Evolutionary conservation across 2,113 vertebrate genomes (phyloP).

Genomic region (Antigone vipio): DNA sequence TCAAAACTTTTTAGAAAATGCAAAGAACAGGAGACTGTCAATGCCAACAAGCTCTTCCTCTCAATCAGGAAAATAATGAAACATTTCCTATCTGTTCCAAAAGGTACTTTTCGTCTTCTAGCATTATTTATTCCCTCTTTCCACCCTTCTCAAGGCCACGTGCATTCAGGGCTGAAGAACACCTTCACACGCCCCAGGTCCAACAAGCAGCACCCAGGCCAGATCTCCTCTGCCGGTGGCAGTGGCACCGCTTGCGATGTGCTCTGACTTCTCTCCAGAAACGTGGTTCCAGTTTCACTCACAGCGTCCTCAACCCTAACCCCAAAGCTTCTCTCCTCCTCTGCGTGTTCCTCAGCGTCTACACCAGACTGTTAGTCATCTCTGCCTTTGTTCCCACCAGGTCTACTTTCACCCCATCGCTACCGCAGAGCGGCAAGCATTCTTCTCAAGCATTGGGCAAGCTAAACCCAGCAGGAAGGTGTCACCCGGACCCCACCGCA

Average conservation of each 20-base stretch:
- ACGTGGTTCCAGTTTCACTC: background rate
- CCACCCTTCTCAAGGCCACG: background rate
- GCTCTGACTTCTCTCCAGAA: background rate
- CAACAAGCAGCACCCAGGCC: accelerated
- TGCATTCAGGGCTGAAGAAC: too few relatives aligned
- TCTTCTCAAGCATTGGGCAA: accelerated
- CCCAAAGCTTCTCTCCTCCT: background rate
- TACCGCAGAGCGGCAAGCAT: accelerated
- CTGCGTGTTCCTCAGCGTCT: background rate
- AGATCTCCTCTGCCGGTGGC: accelerated
- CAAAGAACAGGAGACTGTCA: background rate
- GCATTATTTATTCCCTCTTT: background rate
- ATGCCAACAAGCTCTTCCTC: background rate
- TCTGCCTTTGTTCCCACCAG: background rate
- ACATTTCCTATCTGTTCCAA: background rate
- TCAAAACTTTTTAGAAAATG: background rate
- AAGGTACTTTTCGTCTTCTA: background rate
- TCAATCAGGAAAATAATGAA: background rate
- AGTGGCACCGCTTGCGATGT: accelerated
- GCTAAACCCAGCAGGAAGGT: background rate
- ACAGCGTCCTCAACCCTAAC: background rate
- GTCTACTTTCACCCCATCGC: background rate
- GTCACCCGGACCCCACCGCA: background rate
- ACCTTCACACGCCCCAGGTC: background rate
- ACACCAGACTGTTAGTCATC: background rate